These are phyloP conservation scores for Notarius lentiginosus DNA, from an alignment of 2,113 vertebrate genomes.

Conservation along the genomic window DNA sequence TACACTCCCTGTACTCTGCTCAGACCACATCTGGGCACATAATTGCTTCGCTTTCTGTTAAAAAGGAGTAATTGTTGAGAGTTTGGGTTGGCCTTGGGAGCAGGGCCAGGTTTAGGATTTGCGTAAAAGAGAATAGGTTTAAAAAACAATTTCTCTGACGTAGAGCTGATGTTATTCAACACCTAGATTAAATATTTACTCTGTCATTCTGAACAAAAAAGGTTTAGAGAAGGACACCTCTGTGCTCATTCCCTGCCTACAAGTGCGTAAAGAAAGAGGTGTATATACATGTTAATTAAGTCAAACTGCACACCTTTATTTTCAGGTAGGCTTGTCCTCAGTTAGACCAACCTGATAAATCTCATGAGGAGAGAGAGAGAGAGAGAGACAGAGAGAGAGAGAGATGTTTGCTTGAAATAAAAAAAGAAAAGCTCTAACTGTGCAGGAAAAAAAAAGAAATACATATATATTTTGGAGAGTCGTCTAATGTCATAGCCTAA, in stretches of 20 bases:
- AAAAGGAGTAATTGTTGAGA: background rate
- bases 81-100: slow-evolving; percentile 12
- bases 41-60: slow-evolving; percentile 31
- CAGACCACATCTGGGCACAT: background rate
- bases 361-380: too few species aligned
- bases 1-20: slow-evolving; percentile 4
- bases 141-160: background rate
- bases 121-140: background rate
- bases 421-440: background rate
- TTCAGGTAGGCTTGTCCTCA: background rate
- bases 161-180: slow-evolving; percentile 2
- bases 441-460: background rate
- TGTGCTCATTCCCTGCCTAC: background rate
- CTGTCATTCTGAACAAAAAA: background rate
- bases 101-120: background rate
- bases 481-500: background rate
- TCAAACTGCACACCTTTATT: background rate
- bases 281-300: background rate
- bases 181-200: background rate
- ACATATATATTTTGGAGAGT: background rate
- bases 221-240: background rate
- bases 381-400: too few species aligned
- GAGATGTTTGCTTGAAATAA: background rate
- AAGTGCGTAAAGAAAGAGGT: background rate
- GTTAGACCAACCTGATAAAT: background rate